A percentile compares a stretch with the other conserved stretches of the same genome.
phyloP scores from a whole-genome alignment of 2,797 vertebrate species.

The Oryzias dopingdopingensis region DNA sequence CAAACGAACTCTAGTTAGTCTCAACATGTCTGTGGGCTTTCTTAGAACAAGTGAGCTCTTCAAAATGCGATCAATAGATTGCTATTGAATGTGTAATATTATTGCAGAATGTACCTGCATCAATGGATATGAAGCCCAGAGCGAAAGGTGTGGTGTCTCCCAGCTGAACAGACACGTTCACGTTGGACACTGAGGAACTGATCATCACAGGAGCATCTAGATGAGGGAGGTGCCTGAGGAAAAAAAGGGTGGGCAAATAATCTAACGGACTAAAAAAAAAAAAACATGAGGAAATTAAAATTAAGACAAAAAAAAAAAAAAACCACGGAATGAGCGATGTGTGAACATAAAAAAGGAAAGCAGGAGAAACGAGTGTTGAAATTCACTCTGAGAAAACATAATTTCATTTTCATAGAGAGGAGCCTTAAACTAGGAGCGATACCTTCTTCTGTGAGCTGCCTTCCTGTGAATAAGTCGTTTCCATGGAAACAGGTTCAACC shows the following conservation, averaged over 20 bases:
- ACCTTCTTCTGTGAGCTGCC: conserved; percentile 73
- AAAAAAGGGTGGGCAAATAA: conserved; percentile 67
- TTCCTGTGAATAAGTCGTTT: conserved; percentile 75
- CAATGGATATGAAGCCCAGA: conserved; percentile 89
- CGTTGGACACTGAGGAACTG: conserved; percentile 85
- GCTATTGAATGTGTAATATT: no score
- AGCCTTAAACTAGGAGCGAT: conserved; percentile 10
- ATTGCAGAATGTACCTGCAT: conserved; percentile 78
- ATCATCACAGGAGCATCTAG: conserved; percentile 89
- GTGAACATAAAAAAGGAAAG: conserved; percentile 30
- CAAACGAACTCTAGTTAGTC: no score
- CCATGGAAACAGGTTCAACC: conserved; percentile 88
- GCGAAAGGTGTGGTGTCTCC: conserved; percentile 94
- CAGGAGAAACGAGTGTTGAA: conserved; percentile 26
- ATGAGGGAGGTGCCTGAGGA: conserved; percentile 83
- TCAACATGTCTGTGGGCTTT: no score
- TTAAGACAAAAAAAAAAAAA: conserved; percentile 14
- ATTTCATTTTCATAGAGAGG: background rate
- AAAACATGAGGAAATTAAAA: conserved; percentile 28
- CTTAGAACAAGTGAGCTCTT: no score
- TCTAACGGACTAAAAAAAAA: conserved; percentile 63
- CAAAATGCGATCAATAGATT: no score
- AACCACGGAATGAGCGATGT: conserved; percentile 39
- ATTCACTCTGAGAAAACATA: background rate
- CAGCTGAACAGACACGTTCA: conserved; percentile 92